Base-by-base conservation (phyloP, 2,113 vertebrate genomes). In the Xiphias gladius region DNA sequence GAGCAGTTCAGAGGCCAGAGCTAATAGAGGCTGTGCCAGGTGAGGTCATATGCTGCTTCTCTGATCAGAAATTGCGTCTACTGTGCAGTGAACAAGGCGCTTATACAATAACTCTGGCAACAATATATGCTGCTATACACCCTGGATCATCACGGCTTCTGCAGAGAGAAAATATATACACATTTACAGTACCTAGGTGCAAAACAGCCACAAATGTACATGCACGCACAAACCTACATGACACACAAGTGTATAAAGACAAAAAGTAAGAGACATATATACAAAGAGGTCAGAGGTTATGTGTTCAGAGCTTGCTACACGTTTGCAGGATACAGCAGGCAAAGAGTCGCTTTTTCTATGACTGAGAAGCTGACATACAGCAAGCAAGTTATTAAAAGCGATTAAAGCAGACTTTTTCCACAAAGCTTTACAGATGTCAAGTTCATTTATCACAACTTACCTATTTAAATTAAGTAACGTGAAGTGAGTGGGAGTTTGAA, bases 251-350 rank as follows among this genome's bases (percentile, higher is more conserved):
- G 12, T 17, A 28, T 4, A 74, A 64, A 64, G 2, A 52, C 7
- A 58, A 20, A 71, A 26, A 55, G 35, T 12, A 24, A 74, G 20
- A 41, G 17, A 35, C 26, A 7, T 37, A 43, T 50, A 0, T 32
- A 57, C 4, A 82, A 54, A 74, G 41, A 84, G 55, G 66, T 84
- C 52, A 63, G 58, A 72, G 12, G 17, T 81, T 70, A 50, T 57
- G 24, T 73, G 54, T 76, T 73, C 46, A 76, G 20, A 68, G 35
- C 65, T 37, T 52, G 50, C 32, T 63, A 48, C 30, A 30, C 61
- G 19, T 84, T 69, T 61, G 43, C 72, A 75, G 48, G 50, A 72
- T 70, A 80, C 1, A 17, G 20, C 59, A 52, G 55, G 50, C 39
- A 58, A 63, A 43, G 22, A 67, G 19, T 73, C 76, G 75, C 79